Evolutionary conservation across 2,113 vertebrate species (phyloP).

Genomic region (Etheostoma spectabile): DNA sequence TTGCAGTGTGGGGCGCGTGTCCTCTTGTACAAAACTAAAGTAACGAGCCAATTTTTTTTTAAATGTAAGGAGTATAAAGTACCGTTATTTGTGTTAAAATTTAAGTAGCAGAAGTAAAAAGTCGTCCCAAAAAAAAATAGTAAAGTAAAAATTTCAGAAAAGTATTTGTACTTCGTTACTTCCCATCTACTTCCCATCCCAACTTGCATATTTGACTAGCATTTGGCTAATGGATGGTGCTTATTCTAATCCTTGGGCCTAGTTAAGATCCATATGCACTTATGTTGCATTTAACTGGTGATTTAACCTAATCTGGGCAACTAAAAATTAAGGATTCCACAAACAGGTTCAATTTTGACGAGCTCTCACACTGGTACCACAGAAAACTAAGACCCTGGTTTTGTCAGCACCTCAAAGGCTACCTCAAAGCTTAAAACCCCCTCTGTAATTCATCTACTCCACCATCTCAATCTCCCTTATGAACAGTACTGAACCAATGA

Average conservation of each 20-base stretch:
- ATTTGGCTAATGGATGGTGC: no score
- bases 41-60: no score
- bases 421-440: neutral
- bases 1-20: no score
- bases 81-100: no score
- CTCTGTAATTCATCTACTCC: neutral
- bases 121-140: no score
- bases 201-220: no score
- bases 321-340: neutral
- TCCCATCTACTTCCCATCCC: no score
- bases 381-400: neutral
- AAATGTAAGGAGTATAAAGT: no score
- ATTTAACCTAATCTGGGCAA: neutral
- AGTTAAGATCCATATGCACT: neutral
- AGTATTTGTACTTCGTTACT: no score
- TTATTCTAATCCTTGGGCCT: neutral
- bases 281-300: neutral
- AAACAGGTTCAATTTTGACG: neutral
- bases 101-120: no score
- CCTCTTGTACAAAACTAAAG: no score
- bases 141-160: no score
- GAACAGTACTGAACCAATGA: neutral
- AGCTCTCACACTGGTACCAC: neutral
- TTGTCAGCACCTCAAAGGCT: neutral
- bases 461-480: neutral